Percentiles rank a stretch among this genome's conserved stretches.
Conservation (phyloP, 2,797 vertebrate species). For the Oceanodroma leucorhoa region DNA sequence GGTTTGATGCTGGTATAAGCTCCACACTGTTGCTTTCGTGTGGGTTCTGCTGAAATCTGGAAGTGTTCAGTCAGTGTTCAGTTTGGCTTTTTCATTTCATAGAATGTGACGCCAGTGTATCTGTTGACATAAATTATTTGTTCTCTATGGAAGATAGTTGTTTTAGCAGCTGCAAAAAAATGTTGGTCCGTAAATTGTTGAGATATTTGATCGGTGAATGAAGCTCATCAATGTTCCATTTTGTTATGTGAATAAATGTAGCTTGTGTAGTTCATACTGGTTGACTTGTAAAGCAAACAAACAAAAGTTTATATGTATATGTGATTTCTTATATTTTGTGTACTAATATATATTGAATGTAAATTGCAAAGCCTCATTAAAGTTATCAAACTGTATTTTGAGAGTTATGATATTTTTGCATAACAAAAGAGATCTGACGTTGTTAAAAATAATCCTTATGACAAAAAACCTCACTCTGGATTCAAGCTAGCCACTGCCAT, state of each 20-base stretch:
- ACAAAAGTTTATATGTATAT: slow-evolving; percentile 63
- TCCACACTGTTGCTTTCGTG: not conserved
- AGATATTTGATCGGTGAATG: slow-evolving; percentile 15
- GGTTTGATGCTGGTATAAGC: not conserved
- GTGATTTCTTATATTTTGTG: slow-evolving; percentile 64
- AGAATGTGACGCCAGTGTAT: slow-evolving; percentile 8
- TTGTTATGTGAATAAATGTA: slow-evolving; percentile 57
- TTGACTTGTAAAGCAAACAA: slow-evolving; percentile 15
- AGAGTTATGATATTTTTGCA: not conserved
- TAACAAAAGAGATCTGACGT: not conserved
- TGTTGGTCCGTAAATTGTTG: not conserved
- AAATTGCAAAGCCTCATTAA: slow-evolving; percentile 62
- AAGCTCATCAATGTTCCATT: slow-evolving; percentile 16
- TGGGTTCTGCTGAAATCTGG: slow-evolving; percentile 9
- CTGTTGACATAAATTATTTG: slow-evolving; percentile 52
- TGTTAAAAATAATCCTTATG: not conserved
- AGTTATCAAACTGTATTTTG: not conserved
- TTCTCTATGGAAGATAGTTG: slow-evolving; percentile 6
- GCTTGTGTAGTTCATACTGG: slow-evolving; percentile 22
- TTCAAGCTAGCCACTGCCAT: not conserved
- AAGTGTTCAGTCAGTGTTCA: not conserved
- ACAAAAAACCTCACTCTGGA: not conserved
- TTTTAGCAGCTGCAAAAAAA: slow-evolving; percentile 25
- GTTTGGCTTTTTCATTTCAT: not conserved
- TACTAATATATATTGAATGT: slow-evolving; percentile 18